Evolutionary conservation across 2,888 invertebrate genomes (phyloP).

Genomic region (Lepidonotus clava): DNA sequence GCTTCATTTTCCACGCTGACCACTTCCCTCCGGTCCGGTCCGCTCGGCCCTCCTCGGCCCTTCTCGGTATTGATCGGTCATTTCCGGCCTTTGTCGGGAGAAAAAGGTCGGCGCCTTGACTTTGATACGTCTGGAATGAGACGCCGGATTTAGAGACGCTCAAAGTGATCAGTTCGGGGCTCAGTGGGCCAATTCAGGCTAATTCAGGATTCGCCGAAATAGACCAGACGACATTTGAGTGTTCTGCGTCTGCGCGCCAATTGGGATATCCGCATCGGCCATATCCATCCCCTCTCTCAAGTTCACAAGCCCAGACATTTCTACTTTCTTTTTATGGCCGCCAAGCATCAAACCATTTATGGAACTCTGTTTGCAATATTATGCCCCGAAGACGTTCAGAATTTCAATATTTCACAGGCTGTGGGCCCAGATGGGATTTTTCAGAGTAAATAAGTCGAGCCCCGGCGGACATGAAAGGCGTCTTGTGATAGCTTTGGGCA

Average conservation of each 20-base stretch:
- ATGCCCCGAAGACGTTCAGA: slow-evolving; percentile 37
- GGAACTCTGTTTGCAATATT: slow-evolving; percentile 15
- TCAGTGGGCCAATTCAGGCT: not conserved
- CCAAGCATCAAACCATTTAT: not conserved
- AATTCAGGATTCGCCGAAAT: not conserved
- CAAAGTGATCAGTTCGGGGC: slow-evolving; percentile 8
- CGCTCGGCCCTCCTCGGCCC: not conserved
- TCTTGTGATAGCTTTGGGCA: not conserved
- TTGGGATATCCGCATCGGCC: too few species aligned
- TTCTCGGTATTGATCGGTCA: slow-evolving; percentile 27
- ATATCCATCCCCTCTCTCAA: slow-evolving; percentile 1
- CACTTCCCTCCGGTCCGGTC: not conserved
- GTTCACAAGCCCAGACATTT: not conserved
- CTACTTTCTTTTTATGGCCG: not conserved
- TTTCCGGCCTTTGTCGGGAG: slow-evolving; percentile 35
- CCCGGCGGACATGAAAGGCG: not conserved
- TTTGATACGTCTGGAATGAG: slow-evolving; percentile 24
- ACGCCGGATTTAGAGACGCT: not conserved
- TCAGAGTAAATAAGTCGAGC: slow-evolving; percentile 37
- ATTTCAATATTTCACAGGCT: slow-evolving; percentile 30
- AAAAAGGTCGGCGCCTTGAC: not conserved
- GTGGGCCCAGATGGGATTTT: slow-evolving; percentile 41
- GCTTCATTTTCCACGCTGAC: slow-evolving; percentile 9
- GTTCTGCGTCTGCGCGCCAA: too few species aligned
- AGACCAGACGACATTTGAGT: not conserved